A percentile compares a stretch with the other conserved stretches of the same genome.
Evolutionary conservation across 2,113 vertebrate genomes (phyloP).

Genomic region (Gorilla gorilla): DNA sequence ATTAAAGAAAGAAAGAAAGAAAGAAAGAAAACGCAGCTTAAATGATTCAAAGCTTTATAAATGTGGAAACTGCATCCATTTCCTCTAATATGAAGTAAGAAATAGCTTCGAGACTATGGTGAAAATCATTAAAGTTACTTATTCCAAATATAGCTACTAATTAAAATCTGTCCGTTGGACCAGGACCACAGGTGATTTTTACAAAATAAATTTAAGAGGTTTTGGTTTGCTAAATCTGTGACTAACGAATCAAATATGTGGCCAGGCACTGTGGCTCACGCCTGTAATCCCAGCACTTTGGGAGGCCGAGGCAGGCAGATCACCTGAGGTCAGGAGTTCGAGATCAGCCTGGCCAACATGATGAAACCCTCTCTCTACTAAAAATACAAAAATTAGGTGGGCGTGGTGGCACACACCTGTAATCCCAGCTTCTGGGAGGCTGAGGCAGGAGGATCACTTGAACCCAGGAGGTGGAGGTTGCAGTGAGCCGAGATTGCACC

Average conservation of each 20-base stretch:
- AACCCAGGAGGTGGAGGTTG: too few species aligned
- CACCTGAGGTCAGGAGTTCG: too few species aligned
- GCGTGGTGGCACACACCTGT: too few species aligned
- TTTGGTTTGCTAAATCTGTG: constrained; percentile 2
- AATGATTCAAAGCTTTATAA: constrained; percentile 12
- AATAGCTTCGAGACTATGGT: not conserved
- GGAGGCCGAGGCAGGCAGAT: too few species aligned
- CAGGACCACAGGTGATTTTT: constrained; percentile 18
- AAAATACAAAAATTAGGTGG: too few species aligned
- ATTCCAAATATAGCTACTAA: constrained; percentile 23
- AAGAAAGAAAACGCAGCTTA: constrained; percentile 33
- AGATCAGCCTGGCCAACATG: too few species aligned
- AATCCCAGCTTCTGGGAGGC: too few species aligned
- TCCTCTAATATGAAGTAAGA: constrained; percentile 33
- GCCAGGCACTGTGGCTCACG: too few species aligned
- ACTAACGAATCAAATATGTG: not conserved
- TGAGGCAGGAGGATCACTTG: too few species aligned
- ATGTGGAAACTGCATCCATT: not conserved
- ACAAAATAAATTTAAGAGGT: constrained; percentile 20
- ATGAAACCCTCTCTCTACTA: too few species aligned
- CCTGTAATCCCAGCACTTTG: too few species aligned
- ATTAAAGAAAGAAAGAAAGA: not conserved
- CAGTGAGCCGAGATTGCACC: too few species aligned
- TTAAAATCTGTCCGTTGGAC: not conserved
- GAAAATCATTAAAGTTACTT: constrained; percentile 10